These are phyloP conservation scores for Antedon mediterranea DNA, from an alignment of 53 echinoderm and acorn worm species.

Conservation along the genomic window DNA sequence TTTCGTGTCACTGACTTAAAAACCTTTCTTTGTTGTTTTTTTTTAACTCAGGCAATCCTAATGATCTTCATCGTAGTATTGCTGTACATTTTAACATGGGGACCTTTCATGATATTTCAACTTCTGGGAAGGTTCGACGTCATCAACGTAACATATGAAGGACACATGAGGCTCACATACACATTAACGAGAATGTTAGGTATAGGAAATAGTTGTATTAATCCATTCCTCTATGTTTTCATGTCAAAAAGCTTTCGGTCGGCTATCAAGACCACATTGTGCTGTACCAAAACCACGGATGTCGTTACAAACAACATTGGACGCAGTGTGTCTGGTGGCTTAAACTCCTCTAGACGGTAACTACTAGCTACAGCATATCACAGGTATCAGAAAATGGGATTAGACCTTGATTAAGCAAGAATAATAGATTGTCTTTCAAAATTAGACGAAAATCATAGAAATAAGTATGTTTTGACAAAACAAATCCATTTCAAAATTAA, in stretches of 20 bases:
- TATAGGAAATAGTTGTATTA: slow-evolving; percentile 66
- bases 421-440: no score
- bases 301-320: not conserved
- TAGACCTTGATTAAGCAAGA: no score
- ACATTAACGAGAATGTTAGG: slow-evolving; percentile 32
- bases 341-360: not conserved
- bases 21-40: no score
- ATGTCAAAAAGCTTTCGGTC: slow-evolving; percentile 74
- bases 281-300: not conserved
- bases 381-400: not conserved
- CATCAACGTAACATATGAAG: not conserved
- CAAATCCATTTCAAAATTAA: no score
- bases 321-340: not conserved
- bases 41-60: slow-evolving; percentile 6
- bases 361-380: not conserved
- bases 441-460: no score
- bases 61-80: slow-evolving; percentile 73
- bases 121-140: slow-evolving; percentile 26
- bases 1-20: no score
- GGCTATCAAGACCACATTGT: slow-evolving; percentile 25
- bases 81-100: slow-evolving; percentile 67
- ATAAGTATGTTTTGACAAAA: no score
- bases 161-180: not conserved
- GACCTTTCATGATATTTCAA: slow-evolving; percentile 41
- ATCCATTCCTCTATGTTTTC: slow-evolving; percentile 82